phyloP scores from a whole-genome alignment of 2,888 invertebrate species.

The Chirona hameri region DNA sequence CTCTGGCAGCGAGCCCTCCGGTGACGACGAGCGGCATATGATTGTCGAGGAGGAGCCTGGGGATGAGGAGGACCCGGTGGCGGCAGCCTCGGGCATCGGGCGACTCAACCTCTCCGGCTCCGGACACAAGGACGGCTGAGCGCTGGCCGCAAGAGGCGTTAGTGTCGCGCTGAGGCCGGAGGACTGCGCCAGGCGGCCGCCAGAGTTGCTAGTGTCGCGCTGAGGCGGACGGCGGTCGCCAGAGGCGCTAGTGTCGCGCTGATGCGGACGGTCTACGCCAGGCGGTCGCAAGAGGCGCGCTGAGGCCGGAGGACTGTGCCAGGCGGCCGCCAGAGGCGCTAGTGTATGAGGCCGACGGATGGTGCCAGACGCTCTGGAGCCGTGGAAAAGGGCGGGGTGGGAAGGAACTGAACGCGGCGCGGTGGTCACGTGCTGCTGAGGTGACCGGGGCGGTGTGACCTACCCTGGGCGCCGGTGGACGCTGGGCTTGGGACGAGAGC shows the following conservation, averaged over 20 bases:
- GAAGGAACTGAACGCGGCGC: no score
- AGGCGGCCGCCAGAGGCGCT: background rate
- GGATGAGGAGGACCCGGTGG: constrained; percentile 47
- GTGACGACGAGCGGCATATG: constrained; percentile 44
- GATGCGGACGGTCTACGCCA: background rate
- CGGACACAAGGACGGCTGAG: background rate
- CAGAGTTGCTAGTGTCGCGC: background rate
- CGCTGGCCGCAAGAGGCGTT: background rate
- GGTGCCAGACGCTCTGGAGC: background rate
- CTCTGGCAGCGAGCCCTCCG: constrained; percentile 43
- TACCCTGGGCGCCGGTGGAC: no score
- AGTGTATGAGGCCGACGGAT: background rate
- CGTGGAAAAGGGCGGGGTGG: background rate
- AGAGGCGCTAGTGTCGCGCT: background rate
- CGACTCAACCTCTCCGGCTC: background rate
- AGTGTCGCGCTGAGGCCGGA: background rate
- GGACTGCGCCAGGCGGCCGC: background rate
- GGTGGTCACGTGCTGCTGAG: no score
- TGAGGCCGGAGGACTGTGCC: background rate
- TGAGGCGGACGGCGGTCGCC: background rate
- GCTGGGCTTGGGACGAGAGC: no score
- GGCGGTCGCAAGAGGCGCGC: background rate
- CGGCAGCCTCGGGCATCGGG: constrained; percentile 43
- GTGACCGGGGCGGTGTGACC: no score
- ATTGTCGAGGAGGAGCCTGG: constrained; percentile 45